Percentiles rank a stretch among this genome's conserved stretches.
Evolutionary conservation across 2,113 vertebrate genomes (phyloP).

Genomic region (Etia nguti): DNA sequence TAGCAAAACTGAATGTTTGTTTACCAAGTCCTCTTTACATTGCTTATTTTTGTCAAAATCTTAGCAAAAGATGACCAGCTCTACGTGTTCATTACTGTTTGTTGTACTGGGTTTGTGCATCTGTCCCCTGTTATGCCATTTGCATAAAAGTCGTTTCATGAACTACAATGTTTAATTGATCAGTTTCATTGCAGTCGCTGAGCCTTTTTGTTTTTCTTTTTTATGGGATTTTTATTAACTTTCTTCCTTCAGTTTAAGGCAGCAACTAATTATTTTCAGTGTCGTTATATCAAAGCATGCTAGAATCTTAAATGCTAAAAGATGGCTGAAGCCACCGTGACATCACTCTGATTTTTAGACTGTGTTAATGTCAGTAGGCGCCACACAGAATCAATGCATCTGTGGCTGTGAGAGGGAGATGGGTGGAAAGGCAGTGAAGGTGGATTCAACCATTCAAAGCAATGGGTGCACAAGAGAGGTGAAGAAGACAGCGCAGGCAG

Average conservation of each 20-base stretch:
- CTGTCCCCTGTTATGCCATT: constrained; percentile 71
- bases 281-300: neutral
- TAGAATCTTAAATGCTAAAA: neutral
- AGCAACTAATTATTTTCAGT: neutral
- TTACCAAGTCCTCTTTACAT: constrained; percentile 59
- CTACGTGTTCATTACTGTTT: constrained; percentile 72
- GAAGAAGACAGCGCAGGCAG: rapidly evolving
- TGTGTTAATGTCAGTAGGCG: neutral
- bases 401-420: neutral
- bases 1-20: constrained; percentile 66
- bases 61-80: constrained; percentile 64
- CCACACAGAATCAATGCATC: neutral
- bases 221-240: neutral
- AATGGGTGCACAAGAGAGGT: too few relatives aligned
- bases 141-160: constrained; percentile 79
- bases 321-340: neutral
- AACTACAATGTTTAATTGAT: constrained; percentile 18
- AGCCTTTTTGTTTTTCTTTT: neutral
- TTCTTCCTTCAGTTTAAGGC: neutral
- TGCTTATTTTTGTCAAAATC: constrained; percentile 60
- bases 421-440: neutral
- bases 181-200: neutral
- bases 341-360: neutral
- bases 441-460: neutral
- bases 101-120: constrained; percentile 73